phyloP scores from a whole-genome alignment of 2,888 invertebrate species.

The Drosophila falleni region DNA sequence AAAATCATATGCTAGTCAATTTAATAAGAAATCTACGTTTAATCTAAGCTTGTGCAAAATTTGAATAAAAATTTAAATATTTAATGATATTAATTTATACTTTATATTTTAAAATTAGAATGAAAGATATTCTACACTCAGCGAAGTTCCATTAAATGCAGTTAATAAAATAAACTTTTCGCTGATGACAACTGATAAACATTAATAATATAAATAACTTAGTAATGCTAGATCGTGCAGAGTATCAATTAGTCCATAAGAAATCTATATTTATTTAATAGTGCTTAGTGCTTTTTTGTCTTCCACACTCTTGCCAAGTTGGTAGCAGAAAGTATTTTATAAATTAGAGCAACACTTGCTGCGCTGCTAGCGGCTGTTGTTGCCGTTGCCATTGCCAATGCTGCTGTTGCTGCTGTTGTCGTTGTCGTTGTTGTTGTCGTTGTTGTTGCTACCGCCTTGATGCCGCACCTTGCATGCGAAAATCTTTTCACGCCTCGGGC shows the following conservation, averaged over 20 bases:
- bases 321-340: slow-evolving; percentile 78
- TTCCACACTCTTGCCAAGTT: slow-evolving; percentile 42
- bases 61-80: too few species aligned
- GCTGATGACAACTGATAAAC: background rate
- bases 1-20: too few species aligned
- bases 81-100: too few species aligned
- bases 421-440: slow-evolving; percentile 23
- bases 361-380: slow-evolving; percentile 36
- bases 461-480: slow-evolving; percentile 80
- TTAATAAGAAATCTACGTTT: too few species aligned
- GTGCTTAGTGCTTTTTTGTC: slow-evolving; percentile 29
- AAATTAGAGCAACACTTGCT: slow-evolving; percentile 80
- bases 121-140: background rate
- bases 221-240: slow-evolving; percentile 2
- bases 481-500: slow-evolving; percentile 78
- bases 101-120: background rate
- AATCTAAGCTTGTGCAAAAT: too few species aligned
- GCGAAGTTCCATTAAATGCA: too few species aligned
- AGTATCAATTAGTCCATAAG: slow-evolving; percentile 38
- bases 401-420: slow-evolving; percentile 31
- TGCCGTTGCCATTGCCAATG: slow-evolving; percentile 15
- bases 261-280: background rate
- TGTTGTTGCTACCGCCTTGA: slow-evolving; percentile 13
- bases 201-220: background rate
- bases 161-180: too few species aligned